Conservation (phyloP, 2,888 invertebrate genomes). For the Pristionchus arcanus region DNA sequence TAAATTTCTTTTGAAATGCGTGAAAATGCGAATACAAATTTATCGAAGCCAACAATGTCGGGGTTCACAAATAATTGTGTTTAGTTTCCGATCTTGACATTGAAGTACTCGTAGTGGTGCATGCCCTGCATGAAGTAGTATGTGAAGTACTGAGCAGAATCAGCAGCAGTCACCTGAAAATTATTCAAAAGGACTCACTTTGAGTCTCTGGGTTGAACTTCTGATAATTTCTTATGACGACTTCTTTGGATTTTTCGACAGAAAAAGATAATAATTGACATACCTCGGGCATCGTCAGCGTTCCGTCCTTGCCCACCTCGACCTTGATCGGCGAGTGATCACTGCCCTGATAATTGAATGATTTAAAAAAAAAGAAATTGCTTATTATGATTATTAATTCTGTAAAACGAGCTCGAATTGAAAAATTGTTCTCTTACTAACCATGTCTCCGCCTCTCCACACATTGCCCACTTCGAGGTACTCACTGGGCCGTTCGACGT, state of each 20-base stretch:
- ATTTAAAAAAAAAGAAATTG: no score
- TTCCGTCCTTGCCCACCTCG: not conserved
- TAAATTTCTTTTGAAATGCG: no score
- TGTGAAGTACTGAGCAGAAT: slow-evolving; percentile 30
- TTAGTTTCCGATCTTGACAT: slow-evolving; percentile 28
- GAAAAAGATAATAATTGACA: not conserved
- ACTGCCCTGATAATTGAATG: slow-evolving; percentile 1
- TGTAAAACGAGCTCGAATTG: no score
- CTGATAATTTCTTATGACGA: no score
- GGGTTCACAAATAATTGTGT: no score
- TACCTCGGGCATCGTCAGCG: slow-evolving; percentile 31
- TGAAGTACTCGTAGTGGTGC: slow-evolving; percentile 34
- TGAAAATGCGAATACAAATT: no score
- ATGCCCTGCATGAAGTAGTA: slow-evolving; percentile 2
- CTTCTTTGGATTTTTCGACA: not conserved
- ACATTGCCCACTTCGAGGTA: not conserved
- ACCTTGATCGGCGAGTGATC: not conserved
- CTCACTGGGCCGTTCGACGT: not conserved
- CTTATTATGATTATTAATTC: no score
- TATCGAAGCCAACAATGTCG: no score
- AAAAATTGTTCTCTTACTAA: not conserved
- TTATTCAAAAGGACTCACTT: not conserved
- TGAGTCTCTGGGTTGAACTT: not conserved
- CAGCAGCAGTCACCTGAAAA: slow-evolving; percentile 19
- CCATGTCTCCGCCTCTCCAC: not conserved